Evolutionary conservation across 2,113 vertebrate genomes (phyloP), one percentile per base, ranked within the genome.

Genomic region (Leptodactylus fuscus): DNA sequence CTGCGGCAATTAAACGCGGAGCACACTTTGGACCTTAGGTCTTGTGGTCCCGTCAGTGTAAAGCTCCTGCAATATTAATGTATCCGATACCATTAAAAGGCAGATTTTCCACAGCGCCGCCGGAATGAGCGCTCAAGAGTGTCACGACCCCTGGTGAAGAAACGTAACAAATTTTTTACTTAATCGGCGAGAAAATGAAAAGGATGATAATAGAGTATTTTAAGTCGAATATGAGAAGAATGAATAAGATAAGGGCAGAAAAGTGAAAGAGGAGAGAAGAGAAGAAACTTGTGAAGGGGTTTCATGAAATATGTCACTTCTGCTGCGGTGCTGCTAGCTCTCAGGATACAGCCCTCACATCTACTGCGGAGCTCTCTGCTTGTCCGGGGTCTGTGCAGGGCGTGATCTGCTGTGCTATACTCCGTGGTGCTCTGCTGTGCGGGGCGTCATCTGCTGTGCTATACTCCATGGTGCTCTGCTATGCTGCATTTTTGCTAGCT

Each of bases 1-100:
- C 55, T 20, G 82, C 15, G 82, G 81, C 69, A 83, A 75, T 83
- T 83, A 83, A 62, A 83, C 36, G 70, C 36, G 18, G 18, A 4
- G 71, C 82, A 62, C 51, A 46, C 70, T 62, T 46, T 48, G 71
- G 51, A 75, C 82, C 82, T 60, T 4, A 27, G 41, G 71, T 77
- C 71, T n/a, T 3, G 41, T 12, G 44, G 73, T 65, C 82, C 51
- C 58, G 5, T 32, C 27, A 27, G 53, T 13, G 71, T 38, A 41
- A 48, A 24, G 10, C 70, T 77, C 29, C 74, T 65, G 53, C 71
- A 65, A 48, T 75, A 84, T 76, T 77, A 76, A 65, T 77, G 53
- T 12, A 27, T 80, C 29, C 41, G 46, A 36, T 49, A 22, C 46
- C 62, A 36, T 69, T 69, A 53, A 81, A 70, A 70, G 58, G 65